A percentile compares a stretch with the other conserved stretches of the same genome.
Conservation (phyloP, 35 echinoderm and acorn worm species). For the Apostichopus californicus region DNA sequence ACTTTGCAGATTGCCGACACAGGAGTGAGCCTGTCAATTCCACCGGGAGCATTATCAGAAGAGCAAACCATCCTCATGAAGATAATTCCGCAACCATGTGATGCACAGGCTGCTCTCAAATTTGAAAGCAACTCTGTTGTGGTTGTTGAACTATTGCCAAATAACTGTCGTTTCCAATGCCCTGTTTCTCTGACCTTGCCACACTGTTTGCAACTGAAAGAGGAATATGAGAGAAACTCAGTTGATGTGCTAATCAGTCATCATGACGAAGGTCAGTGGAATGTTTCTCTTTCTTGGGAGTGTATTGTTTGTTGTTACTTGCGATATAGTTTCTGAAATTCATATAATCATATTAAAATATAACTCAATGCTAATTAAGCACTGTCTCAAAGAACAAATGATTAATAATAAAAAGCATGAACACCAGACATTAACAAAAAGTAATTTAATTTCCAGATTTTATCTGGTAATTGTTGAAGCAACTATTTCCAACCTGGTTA, state of each 20-base stretch:
- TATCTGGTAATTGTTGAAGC: too few relatives aligned
- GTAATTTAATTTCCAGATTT: too few relatives aligned
- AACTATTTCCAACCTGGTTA: too few relatives aligned
- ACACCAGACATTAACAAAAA: too few relatives aligned
- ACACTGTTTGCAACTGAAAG: background rate
- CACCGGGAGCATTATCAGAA: background rate
- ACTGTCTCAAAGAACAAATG: too few relatives aligned
- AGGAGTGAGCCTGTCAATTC: background rate
- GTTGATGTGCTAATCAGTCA: background rate
- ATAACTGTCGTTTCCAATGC: background rate
- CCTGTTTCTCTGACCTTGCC: background rate
- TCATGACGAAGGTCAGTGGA: background rate
- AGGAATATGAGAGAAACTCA: background rate
- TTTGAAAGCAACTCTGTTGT: background rate
- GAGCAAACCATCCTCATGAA: background rate
- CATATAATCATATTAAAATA: too few relatives aligned
- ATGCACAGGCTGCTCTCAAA: background rate
- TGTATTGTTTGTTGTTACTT: too few relatives aligned
- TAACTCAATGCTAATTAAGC: too few relatives aligned
- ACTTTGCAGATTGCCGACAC: background rate
- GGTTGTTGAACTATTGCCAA: background rate
- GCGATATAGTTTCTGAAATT: too few relatives aligned
- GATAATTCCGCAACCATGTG: background rate
- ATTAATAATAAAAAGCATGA: too few relatives aligned
- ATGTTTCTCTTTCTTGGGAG: too few relatives aligned